Evolutionary conservation across 2,113 vertebrate genomes (phyloP).

Genomic region (Okapia johnstoni): DNA sequence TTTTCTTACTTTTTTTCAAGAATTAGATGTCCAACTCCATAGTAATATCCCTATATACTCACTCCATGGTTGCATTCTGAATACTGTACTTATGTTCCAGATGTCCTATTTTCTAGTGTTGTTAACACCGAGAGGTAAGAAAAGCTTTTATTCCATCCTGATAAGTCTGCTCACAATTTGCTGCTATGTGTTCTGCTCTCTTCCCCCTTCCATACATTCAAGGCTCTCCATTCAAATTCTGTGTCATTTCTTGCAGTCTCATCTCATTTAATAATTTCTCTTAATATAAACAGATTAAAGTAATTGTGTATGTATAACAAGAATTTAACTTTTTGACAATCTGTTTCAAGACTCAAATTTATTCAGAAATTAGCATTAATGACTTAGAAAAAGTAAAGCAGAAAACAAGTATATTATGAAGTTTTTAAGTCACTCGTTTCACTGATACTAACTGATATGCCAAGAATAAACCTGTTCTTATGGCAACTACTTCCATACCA

Average conservation of each 20-base stretch:
- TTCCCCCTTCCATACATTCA: neutral
- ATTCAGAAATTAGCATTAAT: slow-evolving; percentile 2
- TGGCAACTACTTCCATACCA: neutral
- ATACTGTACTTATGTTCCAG: neutral
- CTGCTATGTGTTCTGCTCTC: neutral
- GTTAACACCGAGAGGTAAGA: neutral
- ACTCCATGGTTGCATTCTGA: neutral
- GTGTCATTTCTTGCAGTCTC: neutral
- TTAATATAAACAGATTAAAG: neutral
- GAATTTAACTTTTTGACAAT: neutral
- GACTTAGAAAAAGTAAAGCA: slow-evolving; percentile 18
- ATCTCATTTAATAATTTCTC: neutral
- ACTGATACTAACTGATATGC: neutral
- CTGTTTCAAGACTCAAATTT: neutral
- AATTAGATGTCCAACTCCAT: neutral
- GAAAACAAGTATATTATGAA: neutral
- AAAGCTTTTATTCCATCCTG: neutral
- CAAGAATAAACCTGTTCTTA: neutral
- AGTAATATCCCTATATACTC: neutral
- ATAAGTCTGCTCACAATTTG: neutral
- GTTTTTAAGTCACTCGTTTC: neutral
- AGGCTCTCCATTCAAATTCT: neutral
- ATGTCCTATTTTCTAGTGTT: neutral
- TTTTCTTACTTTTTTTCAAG: neutral
- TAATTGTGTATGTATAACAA: neutral